These are phyloP conservation scores for Neopipo cinnamomea DNA, from an alignment of 2,113 vertebrate species.

Conservation along the genomic window DNA sequence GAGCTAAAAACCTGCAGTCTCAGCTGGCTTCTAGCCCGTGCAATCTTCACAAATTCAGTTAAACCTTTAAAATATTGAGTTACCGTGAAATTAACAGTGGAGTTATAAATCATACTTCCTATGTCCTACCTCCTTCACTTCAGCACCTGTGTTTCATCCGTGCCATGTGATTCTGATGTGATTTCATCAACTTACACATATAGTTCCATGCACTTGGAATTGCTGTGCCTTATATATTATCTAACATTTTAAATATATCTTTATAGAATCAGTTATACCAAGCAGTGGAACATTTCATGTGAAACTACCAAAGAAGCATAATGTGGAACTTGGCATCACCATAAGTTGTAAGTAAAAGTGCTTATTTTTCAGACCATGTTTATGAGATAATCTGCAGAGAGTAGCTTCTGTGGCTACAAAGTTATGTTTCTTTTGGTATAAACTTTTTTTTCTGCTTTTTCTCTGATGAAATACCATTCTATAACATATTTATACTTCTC, in stretches of 20 bases:
- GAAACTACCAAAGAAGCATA: conserved; percentile 96
- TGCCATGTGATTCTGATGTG: background rate
- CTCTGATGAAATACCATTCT: background rate
- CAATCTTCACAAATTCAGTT: conserved; percentile 24
- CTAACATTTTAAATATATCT: background rate
- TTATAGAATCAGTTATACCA: conserved; percentile 94
- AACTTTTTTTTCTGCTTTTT: background rate
- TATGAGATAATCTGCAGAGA: background rate
- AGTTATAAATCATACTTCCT: background rate
- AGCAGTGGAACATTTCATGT: conserved; percentile 98
- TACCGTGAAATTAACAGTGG: background rate
- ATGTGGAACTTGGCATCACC: conserved; percentile 96
- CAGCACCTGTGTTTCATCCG: background rate
- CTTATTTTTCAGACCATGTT: background rate
- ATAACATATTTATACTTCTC: background rate
- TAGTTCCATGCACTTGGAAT: background rate
- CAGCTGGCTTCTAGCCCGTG: background rate
- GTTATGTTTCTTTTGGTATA: background rate
- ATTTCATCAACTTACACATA: background rate
- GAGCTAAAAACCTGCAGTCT: conserved; percentile 14
- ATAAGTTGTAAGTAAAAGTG: conserved; percentile 90
- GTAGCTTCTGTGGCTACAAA: background rate
- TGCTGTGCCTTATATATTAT: background rate
- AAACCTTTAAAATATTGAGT: background rate
- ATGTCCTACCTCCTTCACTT: background rate